These are phyloP conservation scores for Cairina moschata DNA, from an alignment of 2,113 vertebrate species.

Conservation along the genomic window DNA sequence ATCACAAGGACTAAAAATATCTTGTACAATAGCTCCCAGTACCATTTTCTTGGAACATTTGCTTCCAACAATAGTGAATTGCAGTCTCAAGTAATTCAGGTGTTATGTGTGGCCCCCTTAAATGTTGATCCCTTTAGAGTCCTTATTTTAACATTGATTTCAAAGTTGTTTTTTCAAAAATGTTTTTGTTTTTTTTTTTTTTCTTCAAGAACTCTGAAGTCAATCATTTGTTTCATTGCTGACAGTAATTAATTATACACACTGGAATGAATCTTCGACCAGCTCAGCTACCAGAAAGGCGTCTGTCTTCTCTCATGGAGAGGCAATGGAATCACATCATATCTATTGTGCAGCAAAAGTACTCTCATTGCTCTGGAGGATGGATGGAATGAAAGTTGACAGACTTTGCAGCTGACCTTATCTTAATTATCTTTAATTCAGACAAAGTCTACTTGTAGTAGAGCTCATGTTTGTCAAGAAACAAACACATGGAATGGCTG, in stretches of 20 bases:
- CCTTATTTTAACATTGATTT: background rate
- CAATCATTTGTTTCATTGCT: background rate
- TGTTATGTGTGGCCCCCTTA: background rate
- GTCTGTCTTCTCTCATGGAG: background rate
- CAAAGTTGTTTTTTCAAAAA: background rate
- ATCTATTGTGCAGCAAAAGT: background rate
- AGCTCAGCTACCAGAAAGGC: background rate
- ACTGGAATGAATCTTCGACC: background rate
- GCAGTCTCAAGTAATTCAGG: conserved; percentile 10
- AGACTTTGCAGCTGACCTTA: background rate
- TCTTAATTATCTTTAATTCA: background rate
- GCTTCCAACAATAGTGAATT: conserved; percentile 18
- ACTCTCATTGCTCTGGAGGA: background rate
- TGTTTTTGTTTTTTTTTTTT: background rate
- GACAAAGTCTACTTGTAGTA: background rate
- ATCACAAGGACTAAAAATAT: conserved; percentile 10
- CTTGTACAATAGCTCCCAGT: conserved; percentile 21
- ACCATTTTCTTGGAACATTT: conserved; percentile 19
- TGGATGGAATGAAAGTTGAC: background rate
- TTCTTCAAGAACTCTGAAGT: background rate
- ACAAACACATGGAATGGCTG: background rate
- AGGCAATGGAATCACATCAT: background rate
- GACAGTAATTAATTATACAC: background rate
- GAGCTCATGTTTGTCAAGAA: background rate
- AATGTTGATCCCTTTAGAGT: background rate